Evolutionary conservation across 1,140 invertebrate genomes (phyloP).

Genomic region (Bombus waltoni): DNA sequence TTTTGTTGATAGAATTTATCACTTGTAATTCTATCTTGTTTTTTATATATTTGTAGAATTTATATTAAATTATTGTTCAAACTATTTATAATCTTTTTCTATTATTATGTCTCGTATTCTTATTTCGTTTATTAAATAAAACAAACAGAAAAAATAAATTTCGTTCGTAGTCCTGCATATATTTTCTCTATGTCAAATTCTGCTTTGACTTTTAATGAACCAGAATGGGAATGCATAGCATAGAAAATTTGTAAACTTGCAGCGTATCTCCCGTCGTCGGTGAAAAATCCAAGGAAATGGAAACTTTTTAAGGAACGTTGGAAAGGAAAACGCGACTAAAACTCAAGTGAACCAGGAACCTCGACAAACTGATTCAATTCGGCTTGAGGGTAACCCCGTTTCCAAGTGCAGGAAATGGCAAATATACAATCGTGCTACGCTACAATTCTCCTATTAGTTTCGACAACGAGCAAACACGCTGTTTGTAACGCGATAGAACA

Average conservation of each 20-base stretch:
- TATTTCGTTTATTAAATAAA: neutral
- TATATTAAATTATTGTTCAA: neutral
- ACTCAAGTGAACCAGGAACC: neutral
- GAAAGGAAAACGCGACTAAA: neutral
- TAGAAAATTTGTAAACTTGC: neutral
- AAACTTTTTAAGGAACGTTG: neutral
- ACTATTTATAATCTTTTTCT: too few relatives aligned
- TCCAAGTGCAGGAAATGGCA: slow-evolving; percentile 12
- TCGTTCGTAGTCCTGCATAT: neutral
- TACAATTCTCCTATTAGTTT: slow-evolving; percentile 16
- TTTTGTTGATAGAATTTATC: neutral
- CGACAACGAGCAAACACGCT: slow-evolving; percentile 7
- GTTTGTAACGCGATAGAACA: neutral
- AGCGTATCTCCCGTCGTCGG: too few relatives aligned
- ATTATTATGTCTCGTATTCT: too few relatives aligned
- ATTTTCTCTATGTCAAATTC: neutral
- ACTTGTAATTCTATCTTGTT: neutral
- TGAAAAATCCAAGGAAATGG: neutral
- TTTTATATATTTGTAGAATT: neutral
- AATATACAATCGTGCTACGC: slow-evolving; percentile 28
- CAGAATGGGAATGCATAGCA: neutral
- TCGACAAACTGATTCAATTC: slow-evolving; percentile 4
- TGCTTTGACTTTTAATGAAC: neutral
- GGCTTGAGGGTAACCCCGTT: slow-evolving; percentile 17
- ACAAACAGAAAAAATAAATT: too few relatives aligned